Base-by-base conservation (phyloP, 2,113 vertebrate species). In the Coracopsis vasa region DNA sequence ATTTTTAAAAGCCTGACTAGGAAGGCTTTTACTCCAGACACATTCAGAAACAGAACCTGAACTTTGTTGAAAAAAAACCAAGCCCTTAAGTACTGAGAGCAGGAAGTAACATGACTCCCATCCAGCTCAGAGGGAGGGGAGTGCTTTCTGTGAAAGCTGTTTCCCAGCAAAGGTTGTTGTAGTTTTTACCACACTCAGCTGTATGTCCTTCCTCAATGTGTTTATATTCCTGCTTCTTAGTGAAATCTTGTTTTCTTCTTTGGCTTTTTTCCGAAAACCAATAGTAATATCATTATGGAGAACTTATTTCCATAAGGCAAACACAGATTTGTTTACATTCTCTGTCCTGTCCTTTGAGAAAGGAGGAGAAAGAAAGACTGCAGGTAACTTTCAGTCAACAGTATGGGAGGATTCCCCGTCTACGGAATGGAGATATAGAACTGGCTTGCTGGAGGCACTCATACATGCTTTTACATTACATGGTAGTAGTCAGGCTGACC, bases 381-480 rank as follows among this genome's bases (percentile, higher is more conserved):
- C 9, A 31, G 19, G 31, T 69, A 45, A 16, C 18, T 61, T 60
- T 5, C 24, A 60, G 53, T 56, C 15, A 44, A 1, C 9, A 39
- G 12, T 9, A 4, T 70, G n/a, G 19, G 33, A 64, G 23, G 29
- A 16, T 33, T 39, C 42, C 27, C 31, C 24, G 25, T 53, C 8
- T 31, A n/a, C 56, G 50, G 10, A 4, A 3, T 45, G 27, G 28
- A 37, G 56, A 33, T 75, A 11, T 4, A 37, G 47, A 73, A 23
- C 17, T 20, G 37, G 33, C 51, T 73, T 42, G 18, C 27, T 67
- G 35, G 50, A 77, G 67, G 48, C 71, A 7, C 19, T 50, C 25
- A 21, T 31, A 12, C 0, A 0, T 64, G 39, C 33, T 66, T 82
- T 60, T 53, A 7, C 2, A 2, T 62, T 47, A 19, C 4, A 1